Evolutionary conservation across 2,888 invertebrate species (phyloP).

Genomic region (Augiades crinisus): DNA sequence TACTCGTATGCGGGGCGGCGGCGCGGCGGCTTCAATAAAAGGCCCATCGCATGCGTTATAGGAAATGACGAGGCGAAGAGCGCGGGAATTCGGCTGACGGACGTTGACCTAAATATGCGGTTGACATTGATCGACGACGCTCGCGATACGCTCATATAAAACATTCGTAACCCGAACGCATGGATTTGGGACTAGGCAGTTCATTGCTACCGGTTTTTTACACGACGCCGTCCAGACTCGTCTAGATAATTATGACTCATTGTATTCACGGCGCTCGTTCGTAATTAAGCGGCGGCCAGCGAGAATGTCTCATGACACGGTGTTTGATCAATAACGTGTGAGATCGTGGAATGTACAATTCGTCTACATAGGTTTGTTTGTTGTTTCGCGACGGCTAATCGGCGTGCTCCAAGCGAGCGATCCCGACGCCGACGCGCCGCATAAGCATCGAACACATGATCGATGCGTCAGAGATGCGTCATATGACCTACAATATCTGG

Average conservation of each 20-base stretch:
- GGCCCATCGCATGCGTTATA: constrained; percentile 47
- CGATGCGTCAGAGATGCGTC: constrained; percentile 43
- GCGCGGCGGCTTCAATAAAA: constrained; percentile 39
- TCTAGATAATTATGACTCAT: constrained; percentile 48
- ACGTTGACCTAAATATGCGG: constrained; percentile 79
- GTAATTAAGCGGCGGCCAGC: constrained; percentile 23
- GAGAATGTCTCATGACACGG: constrained; percentile 14
- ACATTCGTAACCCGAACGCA: constrained; percentile 55
- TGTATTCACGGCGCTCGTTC: constrained; percentile 26
- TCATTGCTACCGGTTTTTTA: constrained; percentile 66
- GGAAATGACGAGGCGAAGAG: constrained; percentile 45
- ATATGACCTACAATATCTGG: constrained; percentile 49
- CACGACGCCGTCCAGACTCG: constrained; percentile 46
- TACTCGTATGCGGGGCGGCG: constrained; percentile 10
- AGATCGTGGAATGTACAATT: neutral
- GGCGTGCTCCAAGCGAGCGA: constrained; percentile 6
- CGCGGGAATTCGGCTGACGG: constrained; percentile 71
- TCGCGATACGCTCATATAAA: constrained; percentile 66
- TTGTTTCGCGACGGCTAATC: constrained; percentile 2
- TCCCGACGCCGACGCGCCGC: constrained; percentile 19
- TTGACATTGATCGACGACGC: constrained; percentile 79
- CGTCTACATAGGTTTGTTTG: constrained; percentile 11
- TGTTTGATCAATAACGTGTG: constrained; percentile 13
- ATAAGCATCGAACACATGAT: constrained; percentile 28
- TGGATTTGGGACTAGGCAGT: constrained; percentile 64